Base-by-base conservation (phyloP, 1,140 invertebrate genomes). In the Hyphantria cunea region DNA sequence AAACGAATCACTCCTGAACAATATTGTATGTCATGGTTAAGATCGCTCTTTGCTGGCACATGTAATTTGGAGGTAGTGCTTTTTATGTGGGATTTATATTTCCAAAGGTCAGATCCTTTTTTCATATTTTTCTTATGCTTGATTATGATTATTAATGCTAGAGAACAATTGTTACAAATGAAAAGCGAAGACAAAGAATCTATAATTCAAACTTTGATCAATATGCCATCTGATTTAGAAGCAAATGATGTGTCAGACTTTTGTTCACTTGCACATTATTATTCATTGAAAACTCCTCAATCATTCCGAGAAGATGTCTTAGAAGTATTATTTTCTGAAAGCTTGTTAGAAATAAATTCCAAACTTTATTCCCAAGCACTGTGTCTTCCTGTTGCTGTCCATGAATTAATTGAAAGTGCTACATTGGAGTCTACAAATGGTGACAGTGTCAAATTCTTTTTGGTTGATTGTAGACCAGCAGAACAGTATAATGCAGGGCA, bases 401-500 rank as follows among this genome's bases (percentile, higher is more conserved):
- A 95, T 80, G 96, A 97, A 91, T 91, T 98, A 53, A 94, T 97
- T 13, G 95, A 96, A 76, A 96, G 96, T 92, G 92, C 94, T n/a
- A 93, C 93, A n/a, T 84, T 93, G 31, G 93, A 94, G 78, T 85
- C 91, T n/a, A 89, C 90, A 14, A 87, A 92, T 76, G 78, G 91
- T 31, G 94, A 94, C 70, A 91, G 84, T 58, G 95, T 97, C 9
- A 94, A 96, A 74, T 99, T 99, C 90, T 99, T 99, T 91, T 93
- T 99, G 15, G 98, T 99, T 5, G 99, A 99, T 88, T 99, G 98
- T 89, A 93, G 98, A 75, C 97, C 98, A 11, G 95, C 97, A 0
- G 97, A 99, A 67, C 98, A 99, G 76, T 99, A 99, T 82, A 99
- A 99, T 92, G 95, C 95, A 66, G 98, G 98, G 0, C 98, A 99